Evolutionary conservation across 2,113 vertebrate species (phyloP).

Genomic region (Trogon surrucura): DNA sequence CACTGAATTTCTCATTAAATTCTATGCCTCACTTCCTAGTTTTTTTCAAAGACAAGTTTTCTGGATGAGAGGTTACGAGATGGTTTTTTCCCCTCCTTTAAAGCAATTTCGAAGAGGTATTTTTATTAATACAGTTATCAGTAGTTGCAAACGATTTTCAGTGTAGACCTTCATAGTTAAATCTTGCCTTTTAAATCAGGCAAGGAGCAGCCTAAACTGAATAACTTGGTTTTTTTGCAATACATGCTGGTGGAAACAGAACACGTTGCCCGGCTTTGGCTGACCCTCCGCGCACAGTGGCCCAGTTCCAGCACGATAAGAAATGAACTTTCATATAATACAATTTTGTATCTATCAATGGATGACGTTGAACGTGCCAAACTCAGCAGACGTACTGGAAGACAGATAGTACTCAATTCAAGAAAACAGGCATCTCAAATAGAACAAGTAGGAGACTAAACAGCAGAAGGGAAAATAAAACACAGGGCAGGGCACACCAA

Average conservation of each 20-base stretch:
- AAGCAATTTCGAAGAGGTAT: not conserved
- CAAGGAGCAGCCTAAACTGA: not conserved
- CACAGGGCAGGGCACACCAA: not conserved
- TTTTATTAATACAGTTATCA: not conserved
- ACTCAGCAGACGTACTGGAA: not conserved
- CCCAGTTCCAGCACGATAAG: not conserved
- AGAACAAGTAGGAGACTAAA: not conserved
- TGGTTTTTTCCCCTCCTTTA: rapidly evolving
- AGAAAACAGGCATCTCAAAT: not conserved
- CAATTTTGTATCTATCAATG: rapidly evolving
- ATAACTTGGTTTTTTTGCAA: not conserved
- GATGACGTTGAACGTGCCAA: not conserved
- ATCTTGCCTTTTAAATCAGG: not conserved
- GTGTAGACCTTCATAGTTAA: not conserved
- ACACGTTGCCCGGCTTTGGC: not conserved
- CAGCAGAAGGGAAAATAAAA: not conserved
- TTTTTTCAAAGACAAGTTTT: not conserved
- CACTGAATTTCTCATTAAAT: not conserved
- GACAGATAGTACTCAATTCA: not conserved
- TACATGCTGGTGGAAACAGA: not conserved
- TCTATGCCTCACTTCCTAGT: not conserved
- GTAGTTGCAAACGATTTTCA: not conserved
- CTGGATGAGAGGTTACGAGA: not conserved
- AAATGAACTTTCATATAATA: not conserved
- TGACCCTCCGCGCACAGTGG: not conserved